Evolutionary conservation across 2,113 vertebrate species (phyloP).

Genomic region (human (Homo sapiens)): DNA sequence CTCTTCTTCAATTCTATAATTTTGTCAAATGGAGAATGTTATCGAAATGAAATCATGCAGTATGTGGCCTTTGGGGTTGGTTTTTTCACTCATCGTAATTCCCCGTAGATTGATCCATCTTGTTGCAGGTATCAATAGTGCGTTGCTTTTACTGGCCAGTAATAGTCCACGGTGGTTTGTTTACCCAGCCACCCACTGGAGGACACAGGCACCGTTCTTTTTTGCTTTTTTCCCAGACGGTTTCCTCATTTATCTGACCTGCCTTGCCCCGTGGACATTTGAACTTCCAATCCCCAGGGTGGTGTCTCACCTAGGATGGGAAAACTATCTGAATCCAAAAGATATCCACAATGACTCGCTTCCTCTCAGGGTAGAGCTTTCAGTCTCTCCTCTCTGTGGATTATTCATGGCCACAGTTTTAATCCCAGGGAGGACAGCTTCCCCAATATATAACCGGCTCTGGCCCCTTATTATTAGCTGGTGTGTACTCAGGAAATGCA

Average conservation of each 20-base stretch:
- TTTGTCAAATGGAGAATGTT: background rate
- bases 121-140: background rate
- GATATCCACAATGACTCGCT: background rate
- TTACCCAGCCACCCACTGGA: background rate
- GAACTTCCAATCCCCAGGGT: background rate
- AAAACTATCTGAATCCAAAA: background rate
- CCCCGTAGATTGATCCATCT: background rate
- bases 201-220: background rate
- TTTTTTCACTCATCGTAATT: background rate
- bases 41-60: background rate
- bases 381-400: background rate
- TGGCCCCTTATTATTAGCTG: background rate
- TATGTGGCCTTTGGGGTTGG: background rate
- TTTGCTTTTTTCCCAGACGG: background rate
- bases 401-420: background rate
- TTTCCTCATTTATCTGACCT: background rate
- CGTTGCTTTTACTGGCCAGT: background rate
- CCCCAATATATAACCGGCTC: background rate
- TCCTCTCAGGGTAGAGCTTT: background rate
- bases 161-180: too few relatives aligned
- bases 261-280: background rate
- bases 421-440: background rate
- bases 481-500: background rate
- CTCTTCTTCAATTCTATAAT: background rate
- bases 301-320: background rate